phyloP scores from a whole-genome alignment of 2,113 vertebrate genomes.

The Empidonax traillii region DNA sequence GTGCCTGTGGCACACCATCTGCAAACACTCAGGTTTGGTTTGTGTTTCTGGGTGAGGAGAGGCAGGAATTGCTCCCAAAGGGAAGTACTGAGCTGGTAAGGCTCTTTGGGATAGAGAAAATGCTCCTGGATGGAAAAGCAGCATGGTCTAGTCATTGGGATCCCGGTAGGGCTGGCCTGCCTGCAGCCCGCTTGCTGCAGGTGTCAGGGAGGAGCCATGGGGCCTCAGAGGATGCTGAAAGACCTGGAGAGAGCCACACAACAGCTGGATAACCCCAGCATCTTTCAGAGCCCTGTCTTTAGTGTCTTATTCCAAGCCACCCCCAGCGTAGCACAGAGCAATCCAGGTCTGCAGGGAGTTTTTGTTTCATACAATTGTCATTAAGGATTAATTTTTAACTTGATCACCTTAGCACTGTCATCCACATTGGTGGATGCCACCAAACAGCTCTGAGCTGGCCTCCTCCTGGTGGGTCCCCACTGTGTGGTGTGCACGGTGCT shows the following conservation, averaged over 20 bases:
- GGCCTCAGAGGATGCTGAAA: neutral
- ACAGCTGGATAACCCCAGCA: neutral
- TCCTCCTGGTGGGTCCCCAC: fast-evolving
- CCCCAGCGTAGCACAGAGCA: neutral
- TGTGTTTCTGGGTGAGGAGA: neutral
- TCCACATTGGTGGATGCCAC: neutral
- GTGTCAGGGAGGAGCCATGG: neutral
- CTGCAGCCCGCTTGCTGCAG: neutral
- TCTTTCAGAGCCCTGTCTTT: neutral
- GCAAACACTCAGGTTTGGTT: neutral
- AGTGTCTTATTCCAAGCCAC: neutral
- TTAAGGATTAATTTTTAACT: neutral
- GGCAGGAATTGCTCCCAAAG: neutral
- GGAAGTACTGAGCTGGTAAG: neutral
- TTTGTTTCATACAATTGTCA: neutral
- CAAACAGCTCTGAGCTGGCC: neutral
- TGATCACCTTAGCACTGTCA: neutral
- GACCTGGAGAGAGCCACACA: neutral
- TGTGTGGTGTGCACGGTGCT: neutral
- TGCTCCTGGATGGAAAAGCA: neutral
- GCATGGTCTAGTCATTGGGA: neutral
- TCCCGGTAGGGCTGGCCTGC: neutral
- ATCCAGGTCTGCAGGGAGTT: neutral
- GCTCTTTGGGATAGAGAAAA: neutral
- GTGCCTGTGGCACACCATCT: neutral